Percentiles rank a stretch among this genome's conserved stretches.
phyloP scores from a whole-genome alignment of 2,113 vertebrate species.

The Electrona antarctica region DNA sequence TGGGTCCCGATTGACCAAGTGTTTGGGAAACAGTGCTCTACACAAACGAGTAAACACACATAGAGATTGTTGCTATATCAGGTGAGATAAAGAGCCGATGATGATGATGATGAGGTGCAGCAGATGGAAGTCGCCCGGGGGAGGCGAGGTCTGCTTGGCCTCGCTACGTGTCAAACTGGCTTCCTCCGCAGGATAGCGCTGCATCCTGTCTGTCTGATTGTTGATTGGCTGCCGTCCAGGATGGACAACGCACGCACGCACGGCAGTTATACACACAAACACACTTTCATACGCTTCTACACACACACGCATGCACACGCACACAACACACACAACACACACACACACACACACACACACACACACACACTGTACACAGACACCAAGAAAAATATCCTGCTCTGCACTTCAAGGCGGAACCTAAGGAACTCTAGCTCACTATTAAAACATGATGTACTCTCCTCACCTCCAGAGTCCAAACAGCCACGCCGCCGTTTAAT shows the following conservation, averaged over 20 bases:
- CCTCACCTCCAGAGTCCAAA: too few relatives aligned
- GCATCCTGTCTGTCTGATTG: constrained; percentile 63
- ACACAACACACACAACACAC: constrained; percentile 24
- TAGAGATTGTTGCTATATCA: too few relatives aligned
- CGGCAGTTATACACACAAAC: background rate
- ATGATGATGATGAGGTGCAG: background rate
- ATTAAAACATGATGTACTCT: too few relatives aligned
- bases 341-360: constrained; percentile 39
- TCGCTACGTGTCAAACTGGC: constrained; percentile 39
- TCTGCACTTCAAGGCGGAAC: constrained; percentile 37
- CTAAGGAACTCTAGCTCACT: too few relatives aligned
- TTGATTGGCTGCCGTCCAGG: constrained; percentile 64
- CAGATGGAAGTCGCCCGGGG: background rate
- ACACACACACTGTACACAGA: background rate
- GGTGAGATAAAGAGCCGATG: too few relatives aligned
- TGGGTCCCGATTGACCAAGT: too few relatives aligned
- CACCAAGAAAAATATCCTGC: constrained; percentile 63
- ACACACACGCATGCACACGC: background rate
- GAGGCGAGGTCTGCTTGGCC: background rate
- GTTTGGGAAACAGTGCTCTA: too few relatives aligned
- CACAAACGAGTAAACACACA: too few relatives aligned
- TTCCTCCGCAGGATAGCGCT: constrained; percentile 55
- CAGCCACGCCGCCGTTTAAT: too few relatives aligned
- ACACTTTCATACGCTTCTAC: background rate
- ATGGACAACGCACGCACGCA: background rate